Conservation (phyloP, 1,140 invertebrate species). For the Lamellibrachia luymesi region DNA sequence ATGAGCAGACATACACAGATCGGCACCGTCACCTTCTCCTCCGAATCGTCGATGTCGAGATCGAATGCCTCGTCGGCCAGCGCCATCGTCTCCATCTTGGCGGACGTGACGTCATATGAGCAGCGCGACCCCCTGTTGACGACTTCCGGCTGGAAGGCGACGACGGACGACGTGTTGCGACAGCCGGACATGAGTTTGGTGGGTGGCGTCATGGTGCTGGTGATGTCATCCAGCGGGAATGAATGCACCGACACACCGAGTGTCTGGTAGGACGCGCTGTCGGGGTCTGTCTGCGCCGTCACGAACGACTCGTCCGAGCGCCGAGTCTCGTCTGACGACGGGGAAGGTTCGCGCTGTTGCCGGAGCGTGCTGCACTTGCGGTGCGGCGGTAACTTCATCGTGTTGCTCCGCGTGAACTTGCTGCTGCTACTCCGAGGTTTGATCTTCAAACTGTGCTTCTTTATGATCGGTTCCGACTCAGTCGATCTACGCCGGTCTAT, state of each 20-base stretch:
- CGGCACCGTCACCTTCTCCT: conserved; percentile 48
- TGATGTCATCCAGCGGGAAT: not conserved
- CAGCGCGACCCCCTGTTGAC: not conserved
- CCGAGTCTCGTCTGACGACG: not conserved
- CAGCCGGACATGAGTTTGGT: conserved; percentile 31
- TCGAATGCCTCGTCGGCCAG: conserved; percentile 17
- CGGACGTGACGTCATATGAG: conserved; percentile 40
- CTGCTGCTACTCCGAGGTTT: not conserved
- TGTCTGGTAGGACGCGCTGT: conserved; percentile 33
- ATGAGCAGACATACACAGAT: conserved; percentile 50
- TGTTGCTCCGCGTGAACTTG: not conserved
- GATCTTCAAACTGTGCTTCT: not conserved
- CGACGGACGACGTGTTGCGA: not conserved
- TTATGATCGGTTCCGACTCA: not conserved
- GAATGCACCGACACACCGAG: conserved; percentile 36
- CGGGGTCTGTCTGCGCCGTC: conserved; percentile 21
- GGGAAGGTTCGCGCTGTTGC: not conserved
- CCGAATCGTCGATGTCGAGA: conserved; percentile 14
- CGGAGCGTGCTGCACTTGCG: not conserved
- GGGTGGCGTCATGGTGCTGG: conserved; percentile 32
- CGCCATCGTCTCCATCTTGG: conserved; percentile 39
- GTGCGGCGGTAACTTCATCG: not conserved
- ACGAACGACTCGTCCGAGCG: conserved; percentile 25
- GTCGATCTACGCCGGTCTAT: not conserved
- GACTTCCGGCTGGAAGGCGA: not conserved